These are phyloP conservation scores for Tortrix viridana DNA, from an alignment of 2,888 invertebrate species.

Conservation along the genomic window DNA sequence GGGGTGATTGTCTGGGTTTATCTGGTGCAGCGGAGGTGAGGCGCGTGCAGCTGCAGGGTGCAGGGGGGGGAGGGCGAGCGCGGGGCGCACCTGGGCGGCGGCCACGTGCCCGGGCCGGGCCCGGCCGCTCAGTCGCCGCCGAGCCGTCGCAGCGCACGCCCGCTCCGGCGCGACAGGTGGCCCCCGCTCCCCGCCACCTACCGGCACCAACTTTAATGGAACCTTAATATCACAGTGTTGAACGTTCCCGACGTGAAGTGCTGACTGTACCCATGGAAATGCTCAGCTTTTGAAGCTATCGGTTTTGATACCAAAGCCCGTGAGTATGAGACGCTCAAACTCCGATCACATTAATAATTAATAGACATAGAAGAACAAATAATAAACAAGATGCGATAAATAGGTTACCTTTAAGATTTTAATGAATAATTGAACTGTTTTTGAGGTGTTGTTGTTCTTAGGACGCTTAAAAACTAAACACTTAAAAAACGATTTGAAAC, in stretches of 20 bases:
- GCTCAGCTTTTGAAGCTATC: slow-evolving; percentile 19
- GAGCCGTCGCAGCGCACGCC: slow-evolving; percentile 44
- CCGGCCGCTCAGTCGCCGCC: slow-evolving; percentile 43
- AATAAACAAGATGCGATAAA: background rate
- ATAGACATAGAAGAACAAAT: background rate
- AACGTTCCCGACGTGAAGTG: slow-evolving; percentile 17
- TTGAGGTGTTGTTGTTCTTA: no score
- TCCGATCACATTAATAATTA: background rate
- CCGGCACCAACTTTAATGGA: slow-evolving; percentile 31
- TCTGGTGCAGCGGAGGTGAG: slow-evolving; percentile 19
- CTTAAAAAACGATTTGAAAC: no score
- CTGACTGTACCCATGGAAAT: slow-evolving; percentile 22
- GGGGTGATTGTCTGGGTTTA: slow-evolving; percentile 28
- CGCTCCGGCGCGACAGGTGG: slow-evolving; percentile 28
- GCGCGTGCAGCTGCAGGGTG: slow-evolving; percentile 46
- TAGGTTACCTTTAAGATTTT: no score
- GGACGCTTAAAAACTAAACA: no score
- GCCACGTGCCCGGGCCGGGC: slow-evolving; percentile 72
- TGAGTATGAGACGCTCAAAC: slow-evolving; percentile 15
- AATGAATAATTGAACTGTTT: no score
- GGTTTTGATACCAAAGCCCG: slow-evolving; percentile 12
- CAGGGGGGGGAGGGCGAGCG: slow-evolving; percentile 45
- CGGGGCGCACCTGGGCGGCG: slow-evolving; percentile 78
- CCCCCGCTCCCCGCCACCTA: slow-evolving; percentile 28
- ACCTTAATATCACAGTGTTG: slow-evolving; percentile 29